These are phyloP conservation scores for Aplochiton taeniatus DNA, from an alignment of 2,797 vertebrate genomes.

Conservation along the genomic window DNA sequence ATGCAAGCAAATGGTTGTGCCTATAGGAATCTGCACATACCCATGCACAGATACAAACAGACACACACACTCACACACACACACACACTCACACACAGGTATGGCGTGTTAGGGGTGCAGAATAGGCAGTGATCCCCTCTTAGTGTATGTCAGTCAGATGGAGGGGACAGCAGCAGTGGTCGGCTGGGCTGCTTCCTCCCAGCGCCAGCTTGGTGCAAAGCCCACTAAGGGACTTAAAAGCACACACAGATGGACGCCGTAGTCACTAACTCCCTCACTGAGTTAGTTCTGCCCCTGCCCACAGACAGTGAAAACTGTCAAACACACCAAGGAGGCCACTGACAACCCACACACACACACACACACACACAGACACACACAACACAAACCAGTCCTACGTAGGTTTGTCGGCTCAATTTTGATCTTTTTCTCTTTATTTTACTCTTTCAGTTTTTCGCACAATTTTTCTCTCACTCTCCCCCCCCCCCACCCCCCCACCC, in stretches of 20 bases:
- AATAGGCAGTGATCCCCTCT: neutral
- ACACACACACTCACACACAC: neutral
- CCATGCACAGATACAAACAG: too few relatives aligned
- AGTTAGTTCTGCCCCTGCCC: too few relatives aligned
- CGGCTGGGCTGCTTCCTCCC: neutral
- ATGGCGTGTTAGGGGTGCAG: too few relatives aligned
- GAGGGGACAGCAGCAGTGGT: neutral
- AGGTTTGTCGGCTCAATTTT: too few relatives aligned
- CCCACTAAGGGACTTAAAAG: neutral
- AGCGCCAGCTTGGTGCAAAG: slow-evolving; percentile 1
- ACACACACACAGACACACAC: neutral
- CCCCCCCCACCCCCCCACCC: slow-evolving; percentile 12
- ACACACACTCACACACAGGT: neutral
- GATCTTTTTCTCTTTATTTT: too few relatives aligned
- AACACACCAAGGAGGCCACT: neutral
- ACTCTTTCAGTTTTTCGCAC: neutral
- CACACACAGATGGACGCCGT: neutral
- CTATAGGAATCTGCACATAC: too few relatives aligned
- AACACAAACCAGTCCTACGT: too few relatives aligned
- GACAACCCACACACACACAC: neutral
- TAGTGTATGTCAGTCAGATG: neutral
- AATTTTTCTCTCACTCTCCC: neutral
- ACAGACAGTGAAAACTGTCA: neutral
- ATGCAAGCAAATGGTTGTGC: too few relatives aligned
- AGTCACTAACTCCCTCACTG: too few relatives aligned